phyloP scores from a whole-genome alignment of 2,113 vertebrate genomes.

The Lagenorhynchus albirostris region DNA sequence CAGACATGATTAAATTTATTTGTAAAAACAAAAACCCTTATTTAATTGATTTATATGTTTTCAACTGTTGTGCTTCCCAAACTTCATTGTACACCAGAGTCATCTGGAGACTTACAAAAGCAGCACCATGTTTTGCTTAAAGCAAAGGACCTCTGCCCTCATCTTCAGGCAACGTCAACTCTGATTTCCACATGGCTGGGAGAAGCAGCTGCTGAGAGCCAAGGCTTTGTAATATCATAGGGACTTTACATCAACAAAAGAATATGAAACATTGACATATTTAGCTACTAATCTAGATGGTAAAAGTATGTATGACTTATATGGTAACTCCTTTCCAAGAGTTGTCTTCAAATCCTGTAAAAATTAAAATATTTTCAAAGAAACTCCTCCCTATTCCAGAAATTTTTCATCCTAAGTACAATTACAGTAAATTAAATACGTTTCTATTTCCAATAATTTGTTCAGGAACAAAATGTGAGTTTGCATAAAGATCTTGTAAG shows the following conservation, averaged over 20 bases:
- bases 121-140: neutral
- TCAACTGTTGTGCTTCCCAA: neutral
- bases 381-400: neutral
- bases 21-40: neutral
- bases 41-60: neutral
- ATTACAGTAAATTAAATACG: neutral
- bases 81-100: neutral
- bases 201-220: neutral
- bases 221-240: neutral
- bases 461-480: neutral
- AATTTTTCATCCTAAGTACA: neutral
- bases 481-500: neutral
- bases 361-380: slow-evolving; percentile 16
- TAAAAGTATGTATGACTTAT: neutral
- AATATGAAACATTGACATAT: neutral
- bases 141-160: neutral
- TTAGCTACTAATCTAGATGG: neutral
- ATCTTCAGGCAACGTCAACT: neutral
- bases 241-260: neutral
- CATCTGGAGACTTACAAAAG: neutral
- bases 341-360: neutral
- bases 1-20: neutral
- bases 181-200: neutral
- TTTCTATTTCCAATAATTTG: neutral
- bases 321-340: neutral